Evolutionary conservation across 1,140 invertebrate genomes (phyloP).

Genomic region (Idris sp.): DNA sequence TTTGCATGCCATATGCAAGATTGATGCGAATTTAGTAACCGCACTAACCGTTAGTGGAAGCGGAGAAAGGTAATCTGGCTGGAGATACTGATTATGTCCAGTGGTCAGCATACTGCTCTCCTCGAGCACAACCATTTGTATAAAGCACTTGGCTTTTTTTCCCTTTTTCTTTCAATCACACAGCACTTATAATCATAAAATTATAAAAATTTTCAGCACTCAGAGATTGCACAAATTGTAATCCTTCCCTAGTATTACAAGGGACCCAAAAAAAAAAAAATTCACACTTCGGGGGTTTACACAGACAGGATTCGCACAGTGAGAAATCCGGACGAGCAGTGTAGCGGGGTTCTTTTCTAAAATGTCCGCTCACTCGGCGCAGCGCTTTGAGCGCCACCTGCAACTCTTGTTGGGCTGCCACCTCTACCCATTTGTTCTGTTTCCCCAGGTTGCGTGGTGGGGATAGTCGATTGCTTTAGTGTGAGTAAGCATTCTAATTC

Average conservation of each 20-base stretch:
- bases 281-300: no score
- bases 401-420: no score
- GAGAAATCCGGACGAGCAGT: no score
- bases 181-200: conserved; percentile 60
- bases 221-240: not conserved
- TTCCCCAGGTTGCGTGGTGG: conserved; percentile 26
- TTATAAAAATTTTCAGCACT: not conserved
- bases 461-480: conserved; percentile 74
- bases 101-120: conserved; percentile 92
- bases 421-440: no score
- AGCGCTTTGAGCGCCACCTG: conserved; percentile 67
- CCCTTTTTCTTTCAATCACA: conserved; percentile 60
- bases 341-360: no score
- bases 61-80: conserved; percentile 94
- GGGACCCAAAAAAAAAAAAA: no score
- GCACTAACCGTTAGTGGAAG: conserved; percentile 89
- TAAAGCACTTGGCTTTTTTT: no score
- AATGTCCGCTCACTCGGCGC: no score
- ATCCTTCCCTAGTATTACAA: no score
- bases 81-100: conserved; percentile 93
- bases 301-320: no score
- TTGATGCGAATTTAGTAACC: not conserved
- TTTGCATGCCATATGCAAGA: conserved; percentile 1
- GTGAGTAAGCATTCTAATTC: conserved; percentile 79
- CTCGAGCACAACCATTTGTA: conserved; percentile 93